A percentile compares a stretch with the other conserved stretches of the same genome.
Evolutionary conservation across 2,113 vertebrate genomes (phyloP).

Genomic region (Malaclemys terrapin): DNA sequence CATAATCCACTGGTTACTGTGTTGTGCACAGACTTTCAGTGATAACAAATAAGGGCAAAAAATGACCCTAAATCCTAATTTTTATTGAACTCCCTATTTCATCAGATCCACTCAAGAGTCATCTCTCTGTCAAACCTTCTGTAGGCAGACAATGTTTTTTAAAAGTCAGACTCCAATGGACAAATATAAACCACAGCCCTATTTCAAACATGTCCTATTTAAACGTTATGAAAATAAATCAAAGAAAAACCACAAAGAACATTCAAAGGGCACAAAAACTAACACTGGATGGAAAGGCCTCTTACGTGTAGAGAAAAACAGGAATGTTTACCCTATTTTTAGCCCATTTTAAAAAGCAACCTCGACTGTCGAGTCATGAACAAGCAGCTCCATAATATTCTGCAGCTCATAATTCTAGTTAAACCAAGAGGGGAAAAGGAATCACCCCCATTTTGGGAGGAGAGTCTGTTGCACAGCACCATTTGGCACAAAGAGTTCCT

Average conservation of each 20-base stretch:
- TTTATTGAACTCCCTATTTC: neutral
- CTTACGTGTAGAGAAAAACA: constrained; percentile 53
- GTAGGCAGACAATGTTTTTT: fast-evolving
- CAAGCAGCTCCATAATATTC: constrained; percentile 7
- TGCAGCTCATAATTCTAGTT: constrained; percentile 33
- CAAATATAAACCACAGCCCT: neutral
- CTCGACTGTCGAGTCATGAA: constrained; percentile 38
- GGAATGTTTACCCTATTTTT: constrained; percentile 53
- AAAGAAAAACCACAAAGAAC: constrained; percentile 18
- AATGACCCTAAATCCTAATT: neutral
- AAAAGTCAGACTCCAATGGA: neutral
- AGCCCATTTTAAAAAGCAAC: constrained; percentile 52
- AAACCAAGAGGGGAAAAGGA: constrained; percentile 39
- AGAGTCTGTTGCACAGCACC: constrained; percentile 2
- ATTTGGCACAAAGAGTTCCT: neutral
- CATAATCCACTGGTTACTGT: neutral
- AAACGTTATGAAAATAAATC: constrained; percentile 37
- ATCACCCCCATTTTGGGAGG: constrained; percentile 28
- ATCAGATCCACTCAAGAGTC: neutral
- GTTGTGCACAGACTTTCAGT: neutral
- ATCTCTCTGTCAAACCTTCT: neutral
- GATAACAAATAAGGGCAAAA: neutral
- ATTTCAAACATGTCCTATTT: neutral
- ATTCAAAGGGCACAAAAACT: constrained; percentile 25
- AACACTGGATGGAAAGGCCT: constrained; percentile 16